These are phyloP conservation scores for Peromyscus eremicus DNA, from an alignment of 2,797 vertebrate species.

Conservation along the genomic window DNA sequence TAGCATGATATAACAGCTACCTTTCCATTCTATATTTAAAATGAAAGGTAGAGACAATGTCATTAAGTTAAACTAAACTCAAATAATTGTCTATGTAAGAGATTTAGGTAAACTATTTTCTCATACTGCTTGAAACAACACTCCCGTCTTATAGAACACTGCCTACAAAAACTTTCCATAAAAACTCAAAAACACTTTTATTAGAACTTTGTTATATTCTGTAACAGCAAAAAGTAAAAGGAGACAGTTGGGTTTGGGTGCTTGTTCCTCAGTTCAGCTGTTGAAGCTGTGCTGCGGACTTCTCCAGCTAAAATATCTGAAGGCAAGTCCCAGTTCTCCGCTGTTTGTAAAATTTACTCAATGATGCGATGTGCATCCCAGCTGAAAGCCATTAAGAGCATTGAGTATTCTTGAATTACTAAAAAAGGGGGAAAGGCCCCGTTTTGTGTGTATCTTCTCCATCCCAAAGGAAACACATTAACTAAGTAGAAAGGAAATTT, in stretches of 20 bases:
- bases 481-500: conserved; percentile 1
- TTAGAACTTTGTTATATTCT: neutral
- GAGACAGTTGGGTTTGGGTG: neutral
- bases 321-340: neutral
- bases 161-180: neutral
- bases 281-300: neutral
- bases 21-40: neutral
- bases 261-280: neutral
- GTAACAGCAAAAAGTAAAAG: neutral
- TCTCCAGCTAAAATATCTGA: neutral
- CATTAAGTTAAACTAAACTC: neutral
- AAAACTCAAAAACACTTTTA: neutral
- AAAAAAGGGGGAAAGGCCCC: neutral
- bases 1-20: neutral
- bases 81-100: neutral
- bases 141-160: neutral
- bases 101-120: neutral
- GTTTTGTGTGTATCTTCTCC: neutral
- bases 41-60: neutral
- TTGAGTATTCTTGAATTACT: neutral
- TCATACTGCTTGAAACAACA: neutral
- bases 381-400: neutral
- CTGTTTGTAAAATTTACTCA: neutral
- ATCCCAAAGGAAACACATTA: conserved; percentile 6
- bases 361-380: neutral